Evolutionary conservation across 2,113 vertebrate species (phyloP), one percentile per base, ranked within the genome.

Genomic region (Corythaixoides concolor): DNA sequence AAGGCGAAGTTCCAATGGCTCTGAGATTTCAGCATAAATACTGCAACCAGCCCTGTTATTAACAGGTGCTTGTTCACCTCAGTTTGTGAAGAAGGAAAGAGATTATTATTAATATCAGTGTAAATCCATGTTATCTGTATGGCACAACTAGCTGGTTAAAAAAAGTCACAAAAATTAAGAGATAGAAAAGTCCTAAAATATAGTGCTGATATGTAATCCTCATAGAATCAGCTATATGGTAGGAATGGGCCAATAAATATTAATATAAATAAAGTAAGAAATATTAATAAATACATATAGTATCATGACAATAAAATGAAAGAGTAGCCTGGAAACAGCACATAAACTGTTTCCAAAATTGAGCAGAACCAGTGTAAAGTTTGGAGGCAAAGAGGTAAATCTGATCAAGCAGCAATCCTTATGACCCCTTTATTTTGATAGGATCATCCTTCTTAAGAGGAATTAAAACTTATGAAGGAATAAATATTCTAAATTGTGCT

Each of bases 361-460:
- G 58, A 27, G 53, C 30, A 89, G 62, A 85, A 78, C 26, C 87
- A 72, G 88, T 89, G 30, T 81, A 82, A 89, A 89, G 24, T 59
- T 45, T 77, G 50, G 20, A 85, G 67, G 50, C 60, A 94, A 88
- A 91, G 70, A 83, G 70, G 88, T 85, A 96, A 91, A 94, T 95
- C 91, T 96, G 82, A 67, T 86, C 75, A 70, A 86, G 78, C 67
- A 76, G 59, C 82, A 94, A 88, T 94, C 93, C 82, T 91, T 91
- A 92, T 92, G 90, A 94, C 78, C 78, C 88, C 75, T 88, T 88
- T 90, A 77, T 49, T 47, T 77, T 96, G 90, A 95, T 88, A 94
- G 90, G 88, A 96, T 95, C 85, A 88, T 92, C 93, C 82, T 23
- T 90, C 68, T 93, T 91, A 94, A 91, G 85, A 32, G 4, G 56